Conservation (phyloP, 1,140 invertebrate genomes). For the Argopecten irradians region DNA sequence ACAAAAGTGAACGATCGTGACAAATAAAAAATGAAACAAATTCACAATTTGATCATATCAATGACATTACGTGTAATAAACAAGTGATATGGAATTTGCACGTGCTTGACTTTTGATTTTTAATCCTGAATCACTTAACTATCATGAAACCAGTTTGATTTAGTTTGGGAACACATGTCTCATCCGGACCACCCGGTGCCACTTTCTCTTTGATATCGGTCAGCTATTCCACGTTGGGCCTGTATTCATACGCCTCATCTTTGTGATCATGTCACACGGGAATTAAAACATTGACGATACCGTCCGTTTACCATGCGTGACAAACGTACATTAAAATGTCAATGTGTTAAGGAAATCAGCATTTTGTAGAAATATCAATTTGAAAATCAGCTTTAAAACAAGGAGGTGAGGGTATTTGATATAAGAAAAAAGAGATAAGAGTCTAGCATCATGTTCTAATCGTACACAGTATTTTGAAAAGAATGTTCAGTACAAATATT, state of each 20-base stretch:
- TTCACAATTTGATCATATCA: not conserved
- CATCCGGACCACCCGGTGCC: not conserved
- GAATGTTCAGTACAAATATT: too few relatives aligned
- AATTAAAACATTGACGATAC: not conserved
- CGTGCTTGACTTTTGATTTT: not conserved
- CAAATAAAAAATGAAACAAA: not conserved
- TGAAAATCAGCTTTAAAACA: not conserved
- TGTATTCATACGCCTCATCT: not conserved
- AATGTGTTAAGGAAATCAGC: not conserved
- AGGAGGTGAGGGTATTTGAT: too few relatives aligned
- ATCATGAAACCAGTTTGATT: not conserved
- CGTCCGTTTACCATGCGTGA: not conserved
- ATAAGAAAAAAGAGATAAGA: too few relatives aligned
- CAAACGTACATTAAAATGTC: not conserved
- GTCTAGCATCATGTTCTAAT: too few relatives aligned
- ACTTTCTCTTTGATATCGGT: not conserved
- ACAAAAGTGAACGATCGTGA: not conserved
- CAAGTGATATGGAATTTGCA: not conserved
- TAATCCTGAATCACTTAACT: not conserved
- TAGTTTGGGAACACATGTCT: not conserved
- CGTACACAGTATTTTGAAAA: too few relatives aligned
- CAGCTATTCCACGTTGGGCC: not conserved
- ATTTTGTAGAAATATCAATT: not conserved
- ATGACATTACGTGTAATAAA: not conserved
- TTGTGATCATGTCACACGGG: not conserved